Percentiles rank a stretch among this genome's conserved stretches.
These are phyloP conservation scores for Oceanites oceanicus DNA, from an alignment of 2,113 vertebrate species.

Conservation along the genomic window DNA sequence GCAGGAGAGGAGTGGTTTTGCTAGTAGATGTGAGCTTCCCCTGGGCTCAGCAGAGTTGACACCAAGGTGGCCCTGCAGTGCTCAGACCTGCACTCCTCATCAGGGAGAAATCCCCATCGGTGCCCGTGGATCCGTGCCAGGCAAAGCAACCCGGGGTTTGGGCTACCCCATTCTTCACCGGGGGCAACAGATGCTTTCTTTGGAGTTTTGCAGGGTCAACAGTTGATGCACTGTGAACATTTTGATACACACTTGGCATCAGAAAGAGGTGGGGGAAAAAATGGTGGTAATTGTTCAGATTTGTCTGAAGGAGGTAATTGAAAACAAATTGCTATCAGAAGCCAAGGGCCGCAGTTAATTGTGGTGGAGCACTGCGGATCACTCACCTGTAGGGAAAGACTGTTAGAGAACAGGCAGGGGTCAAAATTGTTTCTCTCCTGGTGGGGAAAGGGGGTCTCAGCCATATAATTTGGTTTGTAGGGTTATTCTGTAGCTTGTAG, in stretches of 20 bases:
- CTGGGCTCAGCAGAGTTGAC: neutral
- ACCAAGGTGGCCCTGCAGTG: neutral
- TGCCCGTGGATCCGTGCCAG: fast-evolving
- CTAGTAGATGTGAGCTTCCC: neutral
- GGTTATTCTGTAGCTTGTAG: neutral
- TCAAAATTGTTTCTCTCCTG: neutral
- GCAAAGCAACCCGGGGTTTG: neutral
- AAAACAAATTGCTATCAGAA: neutral
- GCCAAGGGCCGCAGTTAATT: neutral
- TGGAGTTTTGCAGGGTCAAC: neutral
- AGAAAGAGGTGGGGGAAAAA: neutral
- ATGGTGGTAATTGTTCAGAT: neutral
- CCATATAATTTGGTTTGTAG: neutral
- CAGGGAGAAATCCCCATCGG: fast-evolving
- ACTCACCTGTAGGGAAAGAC: neutral
- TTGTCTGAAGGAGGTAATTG: neutral
- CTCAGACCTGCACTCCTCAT: neutral
- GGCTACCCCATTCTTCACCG: neutral
- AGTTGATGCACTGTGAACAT: neutral
- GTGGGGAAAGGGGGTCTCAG: neutral
- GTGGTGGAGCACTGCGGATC: neutral
- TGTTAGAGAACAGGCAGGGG: neutral
- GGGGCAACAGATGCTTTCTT: neutral
- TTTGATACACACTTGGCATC: neutral
- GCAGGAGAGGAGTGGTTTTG: neutral